Evolutionary conservation across 1,140 invertebrate species (phyloP).

Genomic region (Drosophila rhopaloa): DNA sequence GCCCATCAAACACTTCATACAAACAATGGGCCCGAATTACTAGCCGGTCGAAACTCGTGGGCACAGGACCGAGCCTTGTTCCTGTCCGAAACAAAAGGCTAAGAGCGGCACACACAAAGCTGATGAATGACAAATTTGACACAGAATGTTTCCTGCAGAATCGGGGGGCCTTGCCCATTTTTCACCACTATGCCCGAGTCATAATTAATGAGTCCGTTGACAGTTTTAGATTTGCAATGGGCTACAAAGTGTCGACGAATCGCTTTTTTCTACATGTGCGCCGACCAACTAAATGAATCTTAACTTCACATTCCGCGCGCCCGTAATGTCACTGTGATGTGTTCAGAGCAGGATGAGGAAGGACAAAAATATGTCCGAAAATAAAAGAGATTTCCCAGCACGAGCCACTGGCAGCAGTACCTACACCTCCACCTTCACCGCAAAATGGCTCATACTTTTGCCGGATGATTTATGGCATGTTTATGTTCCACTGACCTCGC

Average conservation of each 20-base stretch:
- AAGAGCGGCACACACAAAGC: slow-evolving; percentile 10
- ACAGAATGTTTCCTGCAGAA: slow-evolving; percentile 38
- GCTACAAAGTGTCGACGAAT: slow-evolving; percentile 52
- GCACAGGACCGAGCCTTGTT: slow-evolving; percentile 25
- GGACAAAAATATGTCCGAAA: slow-evolving; percentile 58
- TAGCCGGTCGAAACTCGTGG: slow-evolving; percentile 5
- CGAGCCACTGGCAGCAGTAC: slow-evolving; percentile 36
- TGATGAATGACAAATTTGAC: slow-evolving; percentile 80
- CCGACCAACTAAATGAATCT: slow-evolving; percentile 44
- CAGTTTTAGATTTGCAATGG: slow-evolving; percentile 68
- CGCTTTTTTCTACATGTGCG: slow-evolving; percentile 29
- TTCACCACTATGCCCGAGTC: slow-evolving; percentile 54
- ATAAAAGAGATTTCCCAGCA: slow-evolving; percentile 62
- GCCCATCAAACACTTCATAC: slow-evolving; percentile 39
- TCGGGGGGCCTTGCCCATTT: slow-evolving; percentile 41
- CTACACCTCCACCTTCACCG: slow-evolving; percentile 45
- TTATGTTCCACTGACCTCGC: slow-evolving; percentile 79
- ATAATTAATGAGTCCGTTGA: slow-evolving; percentile 75
- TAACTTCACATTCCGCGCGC: slow-evolving; percentile 28
- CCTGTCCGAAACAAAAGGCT: slow-evolving; percentile 61
- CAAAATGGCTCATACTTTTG: slow-evolving; percentile 38
- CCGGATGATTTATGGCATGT: slow-evolving; percentile 75
- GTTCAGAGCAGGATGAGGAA: slow-evolving; percentile 17
- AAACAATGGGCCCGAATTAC: slow-evolving; percentile 29
- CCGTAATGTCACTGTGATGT: slow-evolving; percentile 34